These are phyloP conservation scores for Oreochromis grahami DNA, from an alignment of 2,797 vertebrate genomes.

Conservation along the genomic window DNA sequence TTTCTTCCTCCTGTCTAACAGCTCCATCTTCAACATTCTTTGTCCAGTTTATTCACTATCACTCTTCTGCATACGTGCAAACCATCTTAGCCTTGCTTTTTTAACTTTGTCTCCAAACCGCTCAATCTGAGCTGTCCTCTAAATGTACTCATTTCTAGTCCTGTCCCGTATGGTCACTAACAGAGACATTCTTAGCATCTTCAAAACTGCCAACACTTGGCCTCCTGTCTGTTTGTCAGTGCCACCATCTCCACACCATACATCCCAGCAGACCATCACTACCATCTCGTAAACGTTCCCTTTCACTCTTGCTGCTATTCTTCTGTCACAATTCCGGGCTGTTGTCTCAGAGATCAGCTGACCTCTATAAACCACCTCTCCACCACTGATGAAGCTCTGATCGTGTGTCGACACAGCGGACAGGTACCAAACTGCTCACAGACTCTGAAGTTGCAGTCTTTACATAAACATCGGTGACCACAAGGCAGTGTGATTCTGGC, in stretches of 20 bases:
- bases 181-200: neutral
- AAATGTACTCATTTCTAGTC: neutral
- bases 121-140: neutral
- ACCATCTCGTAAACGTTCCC: neutral
- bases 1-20: neutral
- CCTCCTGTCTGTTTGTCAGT: neutral
- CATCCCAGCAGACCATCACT: neutral
- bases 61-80: neutral
- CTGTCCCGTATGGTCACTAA: neutral
- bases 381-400: neutral
- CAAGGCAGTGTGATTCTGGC: slow-evolving; percentile 66
- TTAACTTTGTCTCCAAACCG: neutral
- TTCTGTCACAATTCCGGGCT: neutral
- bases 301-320: neutral
- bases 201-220: neutral
- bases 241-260: neutral
- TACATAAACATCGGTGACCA: slow-evolving; percentile 75
- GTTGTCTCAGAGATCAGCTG: neutral
- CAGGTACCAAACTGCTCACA: slow-evolving; percentile 63
- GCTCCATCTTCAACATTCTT: neutral
- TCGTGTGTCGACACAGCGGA: slow-evolving; percentile 71
- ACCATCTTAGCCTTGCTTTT: neutral
- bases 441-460: slow-evolving; percentile 49
- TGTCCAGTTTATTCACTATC: neutral
- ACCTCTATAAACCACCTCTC: fast-evolving